Conservation (phyloP, 1,140 invertebrate genomes). For the Hesperophylax magnus region DNA sequence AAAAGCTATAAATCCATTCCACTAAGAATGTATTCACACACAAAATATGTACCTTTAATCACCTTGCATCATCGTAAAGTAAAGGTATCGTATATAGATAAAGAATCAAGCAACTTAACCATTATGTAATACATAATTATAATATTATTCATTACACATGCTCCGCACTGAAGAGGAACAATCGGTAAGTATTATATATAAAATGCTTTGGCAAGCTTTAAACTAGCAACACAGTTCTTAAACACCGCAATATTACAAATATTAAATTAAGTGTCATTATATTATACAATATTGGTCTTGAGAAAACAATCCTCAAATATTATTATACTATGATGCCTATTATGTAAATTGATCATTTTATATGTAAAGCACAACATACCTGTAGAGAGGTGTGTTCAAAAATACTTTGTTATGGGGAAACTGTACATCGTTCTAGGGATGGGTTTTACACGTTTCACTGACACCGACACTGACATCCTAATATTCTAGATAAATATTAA, state of each 20-base stretch:
- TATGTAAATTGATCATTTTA: constrained; percentile 17
- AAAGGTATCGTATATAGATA: no score
- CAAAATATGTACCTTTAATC: not conserved
- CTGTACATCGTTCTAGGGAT: no score
- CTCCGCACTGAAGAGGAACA: not conserved
- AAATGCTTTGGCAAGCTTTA: constrained; percentile 40
- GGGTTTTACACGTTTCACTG: no score
- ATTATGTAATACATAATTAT: not conserved
- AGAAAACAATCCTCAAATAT: constrained; percentile 23
- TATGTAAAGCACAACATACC: constrained; percentile 13
- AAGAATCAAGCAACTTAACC: constrained; percentile 6
- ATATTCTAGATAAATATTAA: no score
- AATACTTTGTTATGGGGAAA: not conserved
- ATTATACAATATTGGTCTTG: constrained; percentile 34
- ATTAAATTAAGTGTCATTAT: constrained; percentile 24
- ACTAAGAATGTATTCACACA: constrained; percentile 23
- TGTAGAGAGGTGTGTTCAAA: not conserved
- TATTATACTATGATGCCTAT: constrained; percentile 21
- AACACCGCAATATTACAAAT: constrained; percentile 18
- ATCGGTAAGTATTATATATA: constrained; percentile 20
- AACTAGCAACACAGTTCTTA: constrained; percentile 27
- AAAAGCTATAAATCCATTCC: constrained; percentile 11
- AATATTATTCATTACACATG: not conserved
- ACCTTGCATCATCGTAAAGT: constrained; percentile 3
- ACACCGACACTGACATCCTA: no score